Evolutionary conservation across 2,113 vertebrate genomes (phyloP).

Genomic region (Neogobius melanostomus): DNA sequence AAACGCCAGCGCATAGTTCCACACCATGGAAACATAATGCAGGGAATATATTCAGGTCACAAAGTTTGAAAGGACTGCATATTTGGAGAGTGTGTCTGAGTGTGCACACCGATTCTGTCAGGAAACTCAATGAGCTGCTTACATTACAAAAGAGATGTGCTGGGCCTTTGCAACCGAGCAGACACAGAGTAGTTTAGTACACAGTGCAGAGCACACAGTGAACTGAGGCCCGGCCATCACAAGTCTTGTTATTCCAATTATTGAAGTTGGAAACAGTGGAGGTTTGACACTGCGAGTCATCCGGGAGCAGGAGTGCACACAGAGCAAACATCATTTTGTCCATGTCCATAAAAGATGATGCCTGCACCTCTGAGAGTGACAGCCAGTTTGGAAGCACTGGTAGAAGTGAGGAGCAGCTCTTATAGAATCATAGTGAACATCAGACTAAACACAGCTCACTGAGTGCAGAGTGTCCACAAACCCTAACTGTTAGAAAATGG

Average conservation of each 20-base stretch:
- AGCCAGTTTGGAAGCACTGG: conserved; percentile 30
- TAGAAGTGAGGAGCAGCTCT: conserved; percentile 36
- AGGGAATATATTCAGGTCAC: conserved; percentile 89
- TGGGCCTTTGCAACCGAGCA: conserved; percentile 51
- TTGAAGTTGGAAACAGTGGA: conserved; percentile 56
- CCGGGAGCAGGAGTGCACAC: conserved; percentile 48
- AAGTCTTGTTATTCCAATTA: conserved; percentile 70
- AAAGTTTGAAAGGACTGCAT: conserved; percentile 83
- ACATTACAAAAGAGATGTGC: conserved; percentile 68
- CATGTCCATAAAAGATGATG: conserved; percentile 68
- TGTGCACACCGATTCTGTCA: conserved; percentile 44
- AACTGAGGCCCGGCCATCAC: conserved; percentile 58
- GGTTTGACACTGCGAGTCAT: conserved; percentile 62
- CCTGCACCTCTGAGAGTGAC: conserved; percentile 61
- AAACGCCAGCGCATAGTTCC: conserved; percentile 76
- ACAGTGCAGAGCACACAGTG: conserved; percentile 57
- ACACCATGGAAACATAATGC: conserved; percentile 81
- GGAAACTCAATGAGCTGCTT: conserved; percentile 71
- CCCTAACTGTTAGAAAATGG: conserved; percentile 25
- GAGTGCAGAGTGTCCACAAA: conserved; percentile 29
- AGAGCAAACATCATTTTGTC: conserved; percentile 60
- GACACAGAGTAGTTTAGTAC: conserved; percentile 59
- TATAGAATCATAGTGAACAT: conserved; percentile 59
- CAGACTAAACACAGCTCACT: conserved; percentile 23
- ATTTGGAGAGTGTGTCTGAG: conserved; percentile 44